A percentile compares a stretch with the other conserved stretches of the same genome.
phyloP scores from a whole-genome alignment of 2,888 invertebrate genomes.

The Andrena fulva region DNA sequence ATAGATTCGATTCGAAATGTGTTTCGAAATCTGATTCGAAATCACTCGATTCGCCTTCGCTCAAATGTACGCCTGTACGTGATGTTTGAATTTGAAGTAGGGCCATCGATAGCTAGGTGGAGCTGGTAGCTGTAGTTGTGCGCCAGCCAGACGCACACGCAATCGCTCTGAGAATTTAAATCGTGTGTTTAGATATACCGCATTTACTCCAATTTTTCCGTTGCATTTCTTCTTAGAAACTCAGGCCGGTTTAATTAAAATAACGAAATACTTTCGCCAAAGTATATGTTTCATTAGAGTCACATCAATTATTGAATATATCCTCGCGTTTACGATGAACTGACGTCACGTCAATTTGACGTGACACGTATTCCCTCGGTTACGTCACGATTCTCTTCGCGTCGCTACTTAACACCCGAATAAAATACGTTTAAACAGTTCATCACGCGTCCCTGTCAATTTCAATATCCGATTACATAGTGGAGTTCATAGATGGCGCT shows the following conservation, averaged over 20 bases:
- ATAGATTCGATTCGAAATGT: not conserved
- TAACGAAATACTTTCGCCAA: not conserved
- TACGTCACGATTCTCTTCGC: slow-evolving; percentile 14
- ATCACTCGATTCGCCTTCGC: slow-evolving; percentile 39
- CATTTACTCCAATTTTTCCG: too few species aligned
- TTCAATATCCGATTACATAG: slow-evolving; percentile 30
- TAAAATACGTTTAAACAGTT: slow-evolving; percentile 1
- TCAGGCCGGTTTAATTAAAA: not conserved
- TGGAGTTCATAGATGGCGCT: slow-evolving; percentile 26
- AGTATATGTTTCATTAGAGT: not conserved
- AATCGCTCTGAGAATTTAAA: not conserved
- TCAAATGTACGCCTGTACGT: slow-evolving; percentile 6
- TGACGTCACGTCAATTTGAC: not conserved
- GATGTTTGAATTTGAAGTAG: slow-evolving; percentile 28
- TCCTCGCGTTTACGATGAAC: not conserved
- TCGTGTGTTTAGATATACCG: too few species aligned
- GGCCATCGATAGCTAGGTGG: slow-evolving; percentile 10
- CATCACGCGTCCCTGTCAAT: slow-evolving; percentile 21
- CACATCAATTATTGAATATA: not conserved
- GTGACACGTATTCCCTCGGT: not conserved
- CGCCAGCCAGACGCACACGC: not conserved
- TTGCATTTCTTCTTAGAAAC: too few species aligned
- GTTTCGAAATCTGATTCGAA: slow-evolving; percentile 8
- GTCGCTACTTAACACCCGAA: slow-evolving; percentile 8
- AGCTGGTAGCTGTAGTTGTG: not conserved